A percentile compares a stretch with the other conserved stretches of the same genome.
Evolutionary conservation across 2,797 vertebrate species (phyloP).

Genomic region (Rhinichthys osculus): DNA sequence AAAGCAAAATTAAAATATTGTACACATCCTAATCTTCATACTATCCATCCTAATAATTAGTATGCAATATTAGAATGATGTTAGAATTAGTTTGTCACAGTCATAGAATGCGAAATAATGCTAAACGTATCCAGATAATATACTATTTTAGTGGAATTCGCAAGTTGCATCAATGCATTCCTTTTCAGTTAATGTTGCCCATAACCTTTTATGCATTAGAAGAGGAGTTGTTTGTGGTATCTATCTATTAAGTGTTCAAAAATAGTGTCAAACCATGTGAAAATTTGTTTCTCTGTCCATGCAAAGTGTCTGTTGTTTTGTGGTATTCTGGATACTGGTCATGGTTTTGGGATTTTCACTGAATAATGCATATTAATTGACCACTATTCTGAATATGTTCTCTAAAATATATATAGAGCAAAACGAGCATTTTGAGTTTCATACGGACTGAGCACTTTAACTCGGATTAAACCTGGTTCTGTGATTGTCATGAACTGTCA

Average conservation of each 20-base stretch:
- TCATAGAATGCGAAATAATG: neutral
- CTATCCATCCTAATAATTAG: no score
- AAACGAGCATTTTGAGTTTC: conserved; percentile 10
- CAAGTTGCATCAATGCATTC: neutral
- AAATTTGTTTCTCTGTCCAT: neutral
- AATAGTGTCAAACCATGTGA: no score
- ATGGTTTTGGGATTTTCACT: neutral
- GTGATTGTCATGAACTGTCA: neutral
- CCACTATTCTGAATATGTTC: neutral
- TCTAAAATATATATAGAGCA: neutral
- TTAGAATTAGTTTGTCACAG: neutral
- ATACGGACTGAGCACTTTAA: neutral
- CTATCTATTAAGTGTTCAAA: neutral
- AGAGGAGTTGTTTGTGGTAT: no score
- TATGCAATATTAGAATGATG: neutral
- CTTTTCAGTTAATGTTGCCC: neutral
- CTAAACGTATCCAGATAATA: neutral
- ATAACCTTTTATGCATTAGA: neutral
- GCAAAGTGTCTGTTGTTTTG: neutral
- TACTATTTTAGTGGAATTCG: neutral
- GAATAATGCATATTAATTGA: neutral
- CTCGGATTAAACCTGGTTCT: neutral
- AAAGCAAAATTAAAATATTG: neutral
- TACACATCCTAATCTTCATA: neutral
- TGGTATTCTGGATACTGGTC: neutral